phyloP scores from a whole-genome alignment of 2,797 vertebrate genomes.

The Alexandromys oeconomus region DNA sequence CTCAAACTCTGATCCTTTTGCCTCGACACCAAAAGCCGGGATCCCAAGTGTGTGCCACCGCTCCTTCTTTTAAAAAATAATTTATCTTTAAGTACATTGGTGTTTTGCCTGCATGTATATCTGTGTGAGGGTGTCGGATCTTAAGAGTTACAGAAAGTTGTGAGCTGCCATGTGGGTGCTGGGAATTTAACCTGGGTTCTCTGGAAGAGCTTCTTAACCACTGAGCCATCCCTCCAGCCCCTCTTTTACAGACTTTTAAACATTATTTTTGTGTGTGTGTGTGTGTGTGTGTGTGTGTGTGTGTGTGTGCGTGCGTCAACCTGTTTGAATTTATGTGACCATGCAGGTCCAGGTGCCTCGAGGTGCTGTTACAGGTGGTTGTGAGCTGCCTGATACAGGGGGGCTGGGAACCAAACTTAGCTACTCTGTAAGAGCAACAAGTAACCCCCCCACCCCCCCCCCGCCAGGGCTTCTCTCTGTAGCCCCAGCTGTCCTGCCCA shows the following conservation, averaged over 20 bases:
- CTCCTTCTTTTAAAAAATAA: too few relatives aligned
- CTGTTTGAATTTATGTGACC: not conserved
- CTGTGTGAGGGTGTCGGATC: too few relatives aligned
- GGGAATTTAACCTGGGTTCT: too few relatives aligned
- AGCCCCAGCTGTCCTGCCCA: not conserved
- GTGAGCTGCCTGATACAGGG: not conserved
- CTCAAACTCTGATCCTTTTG: not conserved
- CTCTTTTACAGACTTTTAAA: not conserved
- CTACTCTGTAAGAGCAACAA: not conserved
- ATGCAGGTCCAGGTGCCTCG: not conserved
- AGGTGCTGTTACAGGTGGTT: not conserved
- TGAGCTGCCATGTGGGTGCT: too few relatives aligned
- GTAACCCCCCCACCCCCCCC: fast-evolving
- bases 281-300: not conserved
- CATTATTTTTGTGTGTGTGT: not conserved
- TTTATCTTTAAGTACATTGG: too few relatives aligned
- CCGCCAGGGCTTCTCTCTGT: not conserved
- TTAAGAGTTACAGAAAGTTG: too few relatives aligned
- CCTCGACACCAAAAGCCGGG: not conserved
- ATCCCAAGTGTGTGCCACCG: not conserved
- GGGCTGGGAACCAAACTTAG: not conserved
- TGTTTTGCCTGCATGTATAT: too few relatives aligned
- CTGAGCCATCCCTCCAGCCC: too few relatives aligned
- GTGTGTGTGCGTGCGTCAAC: not conserved
- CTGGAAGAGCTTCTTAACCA: too few relatives aligned